A percentile compares a stretch with the other conserved stretches of the same genome.
These are phyloP conservation scores for Asteroscopus sphinx DNA, from an alignment of 2,888 invertebrate species.

Conservation along the genomic window DNA sequence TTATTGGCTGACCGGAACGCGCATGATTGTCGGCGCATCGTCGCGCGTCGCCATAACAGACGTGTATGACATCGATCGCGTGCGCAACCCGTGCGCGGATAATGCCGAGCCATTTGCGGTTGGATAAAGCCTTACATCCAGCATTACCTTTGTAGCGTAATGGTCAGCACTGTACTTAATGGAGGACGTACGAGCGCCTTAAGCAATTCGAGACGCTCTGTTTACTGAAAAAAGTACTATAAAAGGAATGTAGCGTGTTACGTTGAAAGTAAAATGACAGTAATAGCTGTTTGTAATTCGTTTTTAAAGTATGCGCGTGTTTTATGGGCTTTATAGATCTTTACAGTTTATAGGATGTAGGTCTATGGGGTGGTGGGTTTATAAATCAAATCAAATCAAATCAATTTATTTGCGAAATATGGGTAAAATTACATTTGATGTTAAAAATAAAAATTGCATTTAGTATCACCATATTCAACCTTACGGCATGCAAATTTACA, in stretches of 20 bases:
- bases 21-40: constrained; percentile 31
- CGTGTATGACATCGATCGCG: constrained; percentile 73
- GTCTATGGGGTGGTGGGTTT: no score
- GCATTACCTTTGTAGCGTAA: constrained; percentile 62
- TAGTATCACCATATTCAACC: no score
- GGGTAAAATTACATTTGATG: no score
- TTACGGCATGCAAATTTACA: no score
- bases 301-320: constrained; percentile 5
- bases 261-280: constrained; percentile 35
- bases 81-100: constrained; percentile 72
- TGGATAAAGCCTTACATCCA: constrained; percentile 65
- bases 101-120: constrained; percentile 82
- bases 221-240: constrained; percentile 37
- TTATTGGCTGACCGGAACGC: constrained; percentile 22
- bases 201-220: constrained; percentile 49
- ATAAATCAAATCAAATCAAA: no score
- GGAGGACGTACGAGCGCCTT: constrained; percentile 52
- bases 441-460: no score
- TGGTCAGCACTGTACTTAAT: constrained; percentile 61
- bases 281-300: constrained; percentile 1
- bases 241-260: constrained; percentile 28
- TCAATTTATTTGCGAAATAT: no score
- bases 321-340: no score
- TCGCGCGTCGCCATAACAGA: constrained; percentile 36
- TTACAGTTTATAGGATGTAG: no score